Evolutionary conservation across 1,140 invertebrate genomes (phyloP).

Genomic region (Ganaspis sp.): DNA sequence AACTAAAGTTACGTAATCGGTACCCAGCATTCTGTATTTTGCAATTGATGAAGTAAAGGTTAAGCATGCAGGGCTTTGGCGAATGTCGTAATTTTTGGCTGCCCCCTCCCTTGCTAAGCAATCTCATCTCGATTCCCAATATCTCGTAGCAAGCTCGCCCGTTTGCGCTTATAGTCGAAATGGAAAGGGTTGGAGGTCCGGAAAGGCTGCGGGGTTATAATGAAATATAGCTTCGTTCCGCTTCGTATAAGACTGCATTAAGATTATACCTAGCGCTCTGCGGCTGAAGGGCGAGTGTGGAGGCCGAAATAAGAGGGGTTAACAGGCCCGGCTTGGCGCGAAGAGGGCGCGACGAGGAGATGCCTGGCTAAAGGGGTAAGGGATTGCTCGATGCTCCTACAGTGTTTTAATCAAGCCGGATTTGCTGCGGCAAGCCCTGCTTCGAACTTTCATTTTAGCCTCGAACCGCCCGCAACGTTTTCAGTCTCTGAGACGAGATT

Average conservation of each 20-base stretch:
- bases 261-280: conserved; percentile 73
- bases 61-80: background rate
- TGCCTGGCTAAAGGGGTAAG: conserved; percentile 48
- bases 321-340: conserved; percentile 40
- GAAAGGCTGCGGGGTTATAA: conserved; percentile 75
- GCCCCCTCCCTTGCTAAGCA: background rate
- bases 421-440: conserved; percentile 75
- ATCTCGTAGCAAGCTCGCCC: conserved; percentile 46
- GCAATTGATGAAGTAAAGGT: background rate
- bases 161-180: conserved; percentile 57
- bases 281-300: conserved; percentile 42
- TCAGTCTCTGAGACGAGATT: conserved; percentile 55
- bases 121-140: conserved; percentile 45
- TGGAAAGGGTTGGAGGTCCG: conserved; percentile 71
- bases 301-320: conserved; percentile 53
- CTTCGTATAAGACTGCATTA: conserved; percentile 76
- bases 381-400: conserved; percentile 57
- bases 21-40: no score
- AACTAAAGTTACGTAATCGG: no score
- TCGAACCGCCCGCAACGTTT: conserved; percentile 57
- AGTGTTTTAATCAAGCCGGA: conserved; percentile 74
- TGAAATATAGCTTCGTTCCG: conserved; percentile 76
- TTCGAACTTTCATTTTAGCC: conserved; percentile 76
- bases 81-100: background rate
- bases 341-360: conserved; percentile 50